These are phyloP conservation scores for Ia io DNA, from an alignment of 2,113 vertebrate species.

Conservation along the genomic window DNA sequence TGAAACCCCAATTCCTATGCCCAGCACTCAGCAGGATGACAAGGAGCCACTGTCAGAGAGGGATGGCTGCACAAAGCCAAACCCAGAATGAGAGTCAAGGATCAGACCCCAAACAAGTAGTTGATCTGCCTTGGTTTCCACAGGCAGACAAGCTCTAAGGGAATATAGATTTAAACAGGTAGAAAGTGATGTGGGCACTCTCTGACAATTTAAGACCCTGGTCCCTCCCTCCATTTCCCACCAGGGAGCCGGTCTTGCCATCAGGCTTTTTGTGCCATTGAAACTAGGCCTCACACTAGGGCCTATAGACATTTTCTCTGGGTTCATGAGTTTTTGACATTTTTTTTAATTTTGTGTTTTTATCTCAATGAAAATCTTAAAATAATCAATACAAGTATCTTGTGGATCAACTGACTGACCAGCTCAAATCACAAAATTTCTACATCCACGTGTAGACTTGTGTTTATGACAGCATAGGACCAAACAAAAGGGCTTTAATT, in stretches of 20 bases:
- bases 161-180: neutral
- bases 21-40: neutral
- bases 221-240: neutral
- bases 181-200: neutral
- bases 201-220: neutral
- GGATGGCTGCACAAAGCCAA: neutral
- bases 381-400: neutral
- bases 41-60: neutral
- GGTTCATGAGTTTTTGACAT: neutral
- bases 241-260: neutral
- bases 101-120: neutral
- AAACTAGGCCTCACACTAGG: neutral
- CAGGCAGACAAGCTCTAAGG: neutral
- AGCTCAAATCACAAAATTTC: neutral
- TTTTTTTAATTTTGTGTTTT: neutral
- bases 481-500: neutral
- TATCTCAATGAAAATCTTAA: constrained; percentile 44
- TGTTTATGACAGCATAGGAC: neutral
- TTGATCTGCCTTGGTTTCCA: neutral
- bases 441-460: neutral
- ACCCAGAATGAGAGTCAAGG: neutral
- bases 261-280: neutral
- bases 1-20: neutral
- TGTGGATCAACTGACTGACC: neutral
- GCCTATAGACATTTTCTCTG: neutral